Evolutionary conservation across 2,113 vertebrate genomes (phyloP), one percentile per base, ranked within the genome.

Genomic region (Chamaea fasciata): DNA sequence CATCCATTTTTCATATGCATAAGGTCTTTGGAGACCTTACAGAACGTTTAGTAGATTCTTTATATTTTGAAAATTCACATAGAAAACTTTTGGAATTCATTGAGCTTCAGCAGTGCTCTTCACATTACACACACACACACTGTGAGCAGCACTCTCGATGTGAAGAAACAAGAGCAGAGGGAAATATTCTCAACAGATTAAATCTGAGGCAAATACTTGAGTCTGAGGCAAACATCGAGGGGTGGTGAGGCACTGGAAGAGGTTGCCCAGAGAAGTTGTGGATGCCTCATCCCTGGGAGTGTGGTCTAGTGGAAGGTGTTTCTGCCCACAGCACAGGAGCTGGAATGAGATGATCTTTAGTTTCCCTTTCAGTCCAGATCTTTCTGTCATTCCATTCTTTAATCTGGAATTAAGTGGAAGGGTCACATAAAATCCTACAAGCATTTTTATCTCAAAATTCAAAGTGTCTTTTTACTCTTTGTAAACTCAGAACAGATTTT

Each of bases 321-420:
- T 17, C 12, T 49, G 26, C 8, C 15, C 47, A 47, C 1, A 3
- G 20, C 11, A 31, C 3, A 1, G 24, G n/a, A 3, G 5, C 7
- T 42, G 21, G 47, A 69, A 76, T 8, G 20, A 62, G 22, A 23
- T 41, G 4, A 42, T 27, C 14, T 41, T 55, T 27, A 49, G 9
- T 2, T 5, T 69, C 26, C 8, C 10, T 62, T 69, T 26, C 47
- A 69, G 23, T 23, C 15, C 26, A 83, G 31, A 11, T 55, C 18
- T 35, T 83, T 69, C 26, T 69, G 14, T 5, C 4, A 42, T 55
- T 55, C 55, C 8, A 55, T n/a, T 30, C 41, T 47, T 73, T 69
- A 64, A 57, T 73, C 68, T 57, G 49, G 23, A 88, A 7, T 56
- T 49, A 69, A 83, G 15, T 26, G 62, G 28, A 65, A 76, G 31